phyloP scores from a whole-genome alignment of 2,113 vertebrate genomes.

The Rhizomys pruinosus region DNA sequence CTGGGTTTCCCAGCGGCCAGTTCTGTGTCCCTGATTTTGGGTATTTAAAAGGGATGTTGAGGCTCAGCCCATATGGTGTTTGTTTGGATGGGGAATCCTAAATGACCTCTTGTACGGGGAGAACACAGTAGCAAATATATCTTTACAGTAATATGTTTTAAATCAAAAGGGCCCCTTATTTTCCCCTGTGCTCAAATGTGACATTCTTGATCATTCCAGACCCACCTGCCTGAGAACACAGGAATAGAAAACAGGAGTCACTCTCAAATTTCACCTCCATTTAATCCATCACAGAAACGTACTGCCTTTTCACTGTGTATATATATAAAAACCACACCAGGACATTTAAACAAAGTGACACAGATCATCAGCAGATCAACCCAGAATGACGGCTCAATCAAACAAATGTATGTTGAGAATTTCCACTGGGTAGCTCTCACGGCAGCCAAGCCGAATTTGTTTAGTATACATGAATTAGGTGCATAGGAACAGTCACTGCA shows the following conservation, averaged over 20 bases:
- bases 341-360: constrained; percentile 94
- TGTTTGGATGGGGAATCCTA: constrained; percentile 86
- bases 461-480: constrained; percentile 90
- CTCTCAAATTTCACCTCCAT: constrained; percentile 90
- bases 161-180: constrained; percentile 87
- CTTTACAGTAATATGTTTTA: constrained; percentile 87
- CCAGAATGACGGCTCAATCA: constrained; percentile 92
- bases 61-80: constrained; percentile 77
- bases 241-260: constrained; percentile 90
- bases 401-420: constrained; percentile 92
- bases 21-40: constrained; percentile 51
- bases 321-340: constrained; percentile 82
- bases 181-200: constrained; percentile 84
- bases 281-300: constrained; percentile 90
- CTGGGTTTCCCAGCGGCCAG: not conserved
- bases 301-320: constrained; percentile 86
- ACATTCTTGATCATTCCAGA: constrained; percentile 90
- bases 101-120: constrained; percentile 82
- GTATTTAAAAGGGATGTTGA: constrained; percentile 64
- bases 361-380: constrained; percentile 93
- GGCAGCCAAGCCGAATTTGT: constrained; percentile 91
- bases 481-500: constrained; percentile 87
- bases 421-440: constrained; percentile 88
- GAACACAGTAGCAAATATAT: constrained; percentile 88
- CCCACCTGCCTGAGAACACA: constrained; percentile 89